Base-by-base conservation (phyloP, 2,113 vertebrate genomes). In the Chionodraco myersi region DNA sequence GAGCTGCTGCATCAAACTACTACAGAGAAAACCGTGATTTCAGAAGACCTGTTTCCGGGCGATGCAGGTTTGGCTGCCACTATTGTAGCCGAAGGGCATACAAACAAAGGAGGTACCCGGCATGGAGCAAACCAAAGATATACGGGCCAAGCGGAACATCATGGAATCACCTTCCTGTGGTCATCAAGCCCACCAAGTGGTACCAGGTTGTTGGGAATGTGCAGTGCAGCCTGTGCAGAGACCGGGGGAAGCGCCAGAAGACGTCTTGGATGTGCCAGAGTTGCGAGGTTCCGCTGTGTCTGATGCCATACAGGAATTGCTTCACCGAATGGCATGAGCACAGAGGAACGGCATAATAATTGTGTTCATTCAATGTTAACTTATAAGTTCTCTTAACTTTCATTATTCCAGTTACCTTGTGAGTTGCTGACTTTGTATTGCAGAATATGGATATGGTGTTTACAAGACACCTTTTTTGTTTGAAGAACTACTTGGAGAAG, bases 261-360 rank as follows among this genome's bases (percentile, higher is more conserved):
- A 84, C 58, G 7, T 64, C 76, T 7, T 84, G 76, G 76, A 71
- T 79, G 64, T 83, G 68, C 23, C 61, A 49, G 62, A 23, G n/a
- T 3, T 77, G 74, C 2, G 2, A 60, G 26, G 61, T 41, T 34
- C 74, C 80, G 6, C 62, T 72, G 23, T 82, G 72, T 58, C 45
- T 82, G 34, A 15, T 45, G 51, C 59, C 52, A 7, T 59, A 48
- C 10, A 48, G 72, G 45, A 82, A 82, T 59, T 82, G 72, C 52
- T 82, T 64, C 10, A 4, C 44, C 16, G 12, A 60, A 56, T 72
- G 80, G 68, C 74, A 82, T 63, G 47, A 30, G 68, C 13, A 57
- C 26, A 70, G 15, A 34, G 3, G 11, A 58, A 13, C 5, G 21
- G 14, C 7, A 1, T 2, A 12, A 45, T 36, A 51, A 21, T 65